Evolutionary conservation across 2,113 vertebrate genomes (phyloP).

Genomic region (Saguinus midas): DNA sequence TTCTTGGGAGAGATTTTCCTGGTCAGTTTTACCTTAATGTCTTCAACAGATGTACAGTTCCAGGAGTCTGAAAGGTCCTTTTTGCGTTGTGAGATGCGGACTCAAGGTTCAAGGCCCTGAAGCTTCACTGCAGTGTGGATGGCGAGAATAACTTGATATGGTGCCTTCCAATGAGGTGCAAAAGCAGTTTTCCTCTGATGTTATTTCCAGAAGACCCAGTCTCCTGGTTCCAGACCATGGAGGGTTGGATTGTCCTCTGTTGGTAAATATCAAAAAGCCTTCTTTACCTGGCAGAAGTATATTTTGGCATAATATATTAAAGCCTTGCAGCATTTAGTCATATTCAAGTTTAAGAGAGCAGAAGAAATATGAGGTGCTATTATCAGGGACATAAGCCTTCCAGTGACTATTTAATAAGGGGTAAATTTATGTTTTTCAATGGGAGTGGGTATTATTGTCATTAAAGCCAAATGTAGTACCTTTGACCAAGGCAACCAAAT

Average conservation of each 20-base stretch:
- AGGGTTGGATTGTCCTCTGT: neutral
- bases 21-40: neutral
- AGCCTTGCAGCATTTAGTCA: neutral
- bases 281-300: neutral
- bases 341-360: neutral
- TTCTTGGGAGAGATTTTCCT: neutral
- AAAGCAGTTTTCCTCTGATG: neutral
- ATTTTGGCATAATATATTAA: neutral
- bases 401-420: neutral
- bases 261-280: neutral
- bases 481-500: neutral
- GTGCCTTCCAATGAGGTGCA: neutral
- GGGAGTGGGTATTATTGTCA: neutral
- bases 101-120: neutral
- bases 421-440: neutral
- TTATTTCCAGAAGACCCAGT: neutral
- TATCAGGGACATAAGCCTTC: neutral
- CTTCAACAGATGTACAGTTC: neutral
- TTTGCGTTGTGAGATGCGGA: neutral
- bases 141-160: neutral
- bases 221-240: neutral
- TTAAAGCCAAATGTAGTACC: neutral
- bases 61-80: neutral
- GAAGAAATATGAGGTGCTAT: neutral
- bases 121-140: neutral